These are phyloP conservation scores for Sylvilagus floridanus DNA, from an alignment of 2,797 vertebrate genomes.

Conservation along the genomic window DNA sequence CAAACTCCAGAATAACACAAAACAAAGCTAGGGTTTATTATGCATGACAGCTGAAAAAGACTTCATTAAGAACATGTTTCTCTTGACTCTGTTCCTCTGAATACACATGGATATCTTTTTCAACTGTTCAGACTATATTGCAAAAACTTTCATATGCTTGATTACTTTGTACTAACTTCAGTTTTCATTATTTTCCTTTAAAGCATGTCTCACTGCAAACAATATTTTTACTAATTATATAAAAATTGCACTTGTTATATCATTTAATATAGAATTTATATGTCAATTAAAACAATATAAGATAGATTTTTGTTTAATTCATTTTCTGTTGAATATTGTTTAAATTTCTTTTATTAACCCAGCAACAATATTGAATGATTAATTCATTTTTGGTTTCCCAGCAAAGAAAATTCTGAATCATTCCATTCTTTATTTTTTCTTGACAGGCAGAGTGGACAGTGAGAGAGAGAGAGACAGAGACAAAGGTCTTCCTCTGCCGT, in stretches of 20 bases:
- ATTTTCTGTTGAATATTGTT: not conserved
- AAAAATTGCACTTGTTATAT: not conserved
- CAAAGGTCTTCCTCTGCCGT: no score
- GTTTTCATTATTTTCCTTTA: not conserved
- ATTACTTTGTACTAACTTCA: not conserved
- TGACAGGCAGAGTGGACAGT: no score
- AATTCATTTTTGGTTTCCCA: not conserved
- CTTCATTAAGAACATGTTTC: not conserved
- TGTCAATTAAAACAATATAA: not conserved
- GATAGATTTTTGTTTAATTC: not conserved
- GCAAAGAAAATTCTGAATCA: not conserved
- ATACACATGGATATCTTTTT: not conserved
- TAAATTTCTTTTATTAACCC: not conserved
- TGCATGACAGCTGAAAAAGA: not conserved
- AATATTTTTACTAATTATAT: not conserved
- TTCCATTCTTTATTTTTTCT: not conserved
- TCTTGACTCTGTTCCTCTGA: not conserved
- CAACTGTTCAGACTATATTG: not conserved
- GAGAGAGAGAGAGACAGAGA: no score
- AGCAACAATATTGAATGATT: not conserved
- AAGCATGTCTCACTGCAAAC: not conserved
- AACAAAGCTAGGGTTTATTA: not conserved
- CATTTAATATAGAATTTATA: not conserved
- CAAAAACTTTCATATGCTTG: not conserved
- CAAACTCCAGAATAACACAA: not conserved